Base-by-base conservation (phyloP, 2,113 vertebrate genomes). In the Vulpes vulpes region DNA sequence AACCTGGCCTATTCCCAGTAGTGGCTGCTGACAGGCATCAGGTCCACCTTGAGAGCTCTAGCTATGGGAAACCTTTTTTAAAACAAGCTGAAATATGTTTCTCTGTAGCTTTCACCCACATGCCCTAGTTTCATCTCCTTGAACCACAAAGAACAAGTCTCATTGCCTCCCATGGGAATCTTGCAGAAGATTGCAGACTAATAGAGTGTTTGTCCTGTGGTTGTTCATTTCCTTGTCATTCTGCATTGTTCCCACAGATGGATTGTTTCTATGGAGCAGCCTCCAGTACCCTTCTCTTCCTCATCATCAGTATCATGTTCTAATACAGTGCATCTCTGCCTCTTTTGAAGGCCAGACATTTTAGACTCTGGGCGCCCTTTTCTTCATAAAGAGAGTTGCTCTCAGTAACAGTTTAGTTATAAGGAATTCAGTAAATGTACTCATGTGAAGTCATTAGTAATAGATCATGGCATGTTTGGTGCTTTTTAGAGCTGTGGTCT, bases 1-100 rank as follows among this genome's bases (percentile, higher is more conserved):
- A 96, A 89, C n/a, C 43, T 94, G 81, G 49, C 78, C 53, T 91
- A 64, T 93, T 73, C 49, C 73, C 32, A 85, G 15, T 38, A 20
- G 69, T 84, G 32, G 32, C 43, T 76, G 20, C 19, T 62, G 30
- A 71, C 35, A 79, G 90, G 43, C 12, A 74, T 49, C 51, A 73
- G 11, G 62, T 87, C 79, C 35, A 89, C 23, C 59, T 43, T 43
- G 86, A 92, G 79, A 53, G 27, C n/a, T 57, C 15, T 80, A 38
- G 8, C n/a, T 86, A 6, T 95, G 79, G 73, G 59, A 97, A 90
- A 87, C 16, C 7, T 11, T 84, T 86, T 38, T 59, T 93, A 43
- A 84, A 91, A 69, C 15, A 93, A 84, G 12, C 11, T 53, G 11
- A 96, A 93, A 32, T 67, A 14, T 20, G 60, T 76, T 86, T 93